Evolutionary conservation across 1,140 invertebrate genomes (phyloP).

Genomic region (Zelostemma sp.): DNA sequence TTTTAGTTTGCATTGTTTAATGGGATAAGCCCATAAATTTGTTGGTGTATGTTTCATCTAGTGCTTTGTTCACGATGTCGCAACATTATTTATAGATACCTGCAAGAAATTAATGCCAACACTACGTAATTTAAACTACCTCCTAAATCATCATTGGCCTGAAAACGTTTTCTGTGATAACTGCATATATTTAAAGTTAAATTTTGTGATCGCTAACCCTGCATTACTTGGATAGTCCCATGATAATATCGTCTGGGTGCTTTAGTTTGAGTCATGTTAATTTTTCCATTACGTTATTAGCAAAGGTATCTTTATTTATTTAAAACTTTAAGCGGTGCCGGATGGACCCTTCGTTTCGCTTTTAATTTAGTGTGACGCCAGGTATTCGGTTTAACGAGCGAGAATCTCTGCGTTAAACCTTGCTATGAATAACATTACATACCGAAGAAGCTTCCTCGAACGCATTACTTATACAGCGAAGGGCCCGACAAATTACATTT

Average conservation of each 20-base stretch:
- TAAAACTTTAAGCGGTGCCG: constrained; percentile 52
- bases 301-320: constrained; percentile 56
- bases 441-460: constrained; percentile 19
- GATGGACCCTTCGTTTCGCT: constrained; percentile 51
- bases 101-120: too few species aligned
- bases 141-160: too few species aligned
- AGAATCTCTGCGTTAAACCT: constrained; percentile 33
- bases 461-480: constrained; percentile 16
- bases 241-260: constrained; percentile 55
- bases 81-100: too few species aligned
- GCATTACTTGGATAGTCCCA: constrained; percentile 51
- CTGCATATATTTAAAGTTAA: neutral
- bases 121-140: too few species aligned
- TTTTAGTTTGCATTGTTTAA: too few species aligned
- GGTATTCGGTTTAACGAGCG: constrained; percentile 60
- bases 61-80: too few species aligned
- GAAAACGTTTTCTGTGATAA: too few species aligned
- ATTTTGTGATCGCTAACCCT: constrained; percentile 35
- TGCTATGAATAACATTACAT: constrained; percentile 62
- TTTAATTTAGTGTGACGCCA: constrained; percentile 61
- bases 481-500: too few species aligned
- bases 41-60: too few species aligned
- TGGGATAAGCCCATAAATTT: too few species aligned
- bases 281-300: constrained; percentile 54
- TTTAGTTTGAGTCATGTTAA: constrained; percentile 53